Conservation (phyloP, 1,140 invertebrate species). For the Scaptomyza graminum region DNA sequence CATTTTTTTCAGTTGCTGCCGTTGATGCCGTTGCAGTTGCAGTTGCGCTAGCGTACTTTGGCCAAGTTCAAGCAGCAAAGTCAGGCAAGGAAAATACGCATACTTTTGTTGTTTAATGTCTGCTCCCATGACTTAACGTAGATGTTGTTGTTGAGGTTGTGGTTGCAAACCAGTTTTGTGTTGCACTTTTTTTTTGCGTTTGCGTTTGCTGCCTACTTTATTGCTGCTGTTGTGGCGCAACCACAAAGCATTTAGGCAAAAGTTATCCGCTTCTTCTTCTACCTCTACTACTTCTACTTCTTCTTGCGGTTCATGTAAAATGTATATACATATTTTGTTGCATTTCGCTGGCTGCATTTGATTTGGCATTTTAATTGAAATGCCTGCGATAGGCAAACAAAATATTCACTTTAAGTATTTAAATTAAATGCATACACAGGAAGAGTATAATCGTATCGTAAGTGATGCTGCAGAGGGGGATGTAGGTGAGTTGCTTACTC, state of each 20-base stretch:
- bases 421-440: constrained; percentile 59
- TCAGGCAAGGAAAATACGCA: constrained; percentile 21
- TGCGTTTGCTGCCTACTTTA: constrained; percentile 12
- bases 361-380: constrained; percentile 73
- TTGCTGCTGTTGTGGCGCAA: constrained; percentile 21
- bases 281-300: neutral
- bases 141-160: constrained; percentile 42
- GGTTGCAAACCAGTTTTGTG: constrained; percentile 4
- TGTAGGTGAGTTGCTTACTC: neutral
- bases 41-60: constrained; percentile 52
- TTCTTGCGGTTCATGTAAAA: constrained; percentile 51
- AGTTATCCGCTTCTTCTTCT: constrained; percentile 25
- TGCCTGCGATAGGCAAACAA: constrained; percentile 37
- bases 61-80: constrained; percentile 71
- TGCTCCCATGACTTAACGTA: constrained; percentile 15
- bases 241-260: constrained; percentile 73
- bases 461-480: too few species aligned
- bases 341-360: constrained; percentile 13
- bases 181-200: constrained; percentile 17
- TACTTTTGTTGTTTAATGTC: constrained; percentile 24
- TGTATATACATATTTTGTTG: constrained; percentile 1
- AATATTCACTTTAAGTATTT: constrained; percentile 58
- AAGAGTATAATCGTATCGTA: neutral
- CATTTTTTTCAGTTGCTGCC: constrained; percentile 14
- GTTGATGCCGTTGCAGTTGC: constrained; percentile 26